These are phyloP conservation scores for Pectinophora gossypiella DNA, from an alignment of 1,140 invertebrate genomes.

Conservation along the genomic window DNA sequence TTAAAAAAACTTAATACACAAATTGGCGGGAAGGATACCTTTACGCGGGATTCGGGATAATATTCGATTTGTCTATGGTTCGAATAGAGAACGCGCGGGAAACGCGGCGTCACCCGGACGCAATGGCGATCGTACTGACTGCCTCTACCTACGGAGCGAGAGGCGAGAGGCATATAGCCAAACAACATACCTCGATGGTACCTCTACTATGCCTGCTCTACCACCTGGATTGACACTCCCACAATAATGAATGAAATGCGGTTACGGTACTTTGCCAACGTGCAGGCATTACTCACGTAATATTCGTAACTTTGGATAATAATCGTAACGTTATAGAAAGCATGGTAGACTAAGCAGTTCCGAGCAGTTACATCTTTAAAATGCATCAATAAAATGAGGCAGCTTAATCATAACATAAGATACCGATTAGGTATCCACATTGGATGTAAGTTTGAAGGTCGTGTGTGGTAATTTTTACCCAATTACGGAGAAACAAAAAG, in stretches of 20 bases:
- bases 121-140: slow-evolving; percentile 1
- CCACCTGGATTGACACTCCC: not conserved
- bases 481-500: not conserved
- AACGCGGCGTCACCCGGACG: slow-evolving; percentile 36
- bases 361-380: not conserved
- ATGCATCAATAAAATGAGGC: too few species aligned
- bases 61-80: slow-evolving; percentile 19
- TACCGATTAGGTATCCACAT: too few species aligned
- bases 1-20: not conserved
- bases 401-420: too few species aligned
- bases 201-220: not conserved
- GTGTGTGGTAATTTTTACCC: too few species aligned
- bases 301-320: not conserved
- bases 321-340: not conserved
- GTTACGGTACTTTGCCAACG: not conserved
- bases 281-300: not conserved
- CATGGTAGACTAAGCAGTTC: not conserved
- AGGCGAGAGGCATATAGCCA: not conserved
- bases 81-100: slow-evolving; percentile 29
- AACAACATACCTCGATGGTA: not conserved
- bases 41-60: not conserved
- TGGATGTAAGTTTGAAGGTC: too few species aligned
- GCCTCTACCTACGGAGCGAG: not conserved
- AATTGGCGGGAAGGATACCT: not conserved
- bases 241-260: slow-evolving; percentile 1